Percentiles rank a stretch among this genome's conserved stretches.
phyloP scores from a whole-genome alignment of 2,797 vertebrate genomes.

The Mionectes olivaceus region DNA sequence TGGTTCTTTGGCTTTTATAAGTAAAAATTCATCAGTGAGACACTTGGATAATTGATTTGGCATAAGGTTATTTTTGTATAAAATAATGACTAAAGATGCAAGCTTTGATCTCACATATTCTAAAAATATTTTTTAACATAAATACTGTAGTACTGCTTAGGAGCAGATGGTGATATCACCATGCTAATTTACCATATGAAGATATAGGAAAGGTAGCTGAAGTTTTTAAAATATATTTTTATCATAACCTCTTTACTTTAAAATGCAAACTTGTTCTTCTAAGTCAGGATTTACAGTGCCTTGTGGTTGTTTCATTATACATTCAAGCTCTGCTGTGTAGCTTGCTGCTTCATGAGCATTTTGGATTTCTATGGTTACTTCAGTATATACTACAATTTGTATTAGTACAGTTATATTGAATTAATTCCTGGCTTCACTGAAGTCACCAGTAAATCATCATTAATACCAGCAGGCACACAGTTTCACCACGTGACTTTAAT shows the following conservation, averaged over 20 bases:
- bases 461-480: neutral
- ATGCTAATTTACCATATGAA: constrained; percentile 1
- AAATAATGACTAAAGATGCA: neutral
- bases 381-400: neutral
- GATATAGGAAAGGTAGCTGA: neutral
- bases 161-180: neutral
- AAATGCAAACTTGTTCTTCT: constrained; percentile 8
- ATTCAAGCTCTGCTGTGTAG: neutral
- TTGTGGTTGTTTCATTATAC: neutral
- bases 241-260: neutral
- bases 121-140: neutral
- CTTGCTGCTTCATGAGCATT: neutral
- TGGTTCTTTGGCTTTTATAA: neutral
- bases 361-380: neutral
- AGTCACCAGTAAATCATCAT: neutral
- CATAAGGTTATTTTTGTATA: neutral
- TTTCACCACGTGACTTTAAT: neutral
- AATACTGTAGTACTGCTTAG: neutral
- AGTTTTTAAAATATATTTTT: neutral
- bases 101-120: neutral
- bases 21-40: neutral
- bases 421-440: neutral
- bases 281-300: neutral
- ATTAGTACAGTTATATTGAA: neutral
- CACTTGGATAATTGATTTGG: neutral